Percentiles rank a stretch among this genome's conserved stretches.
Evolutionary conservation across 2,113 vertebrate genomes (phyloP).

Genomic region (Toxotes chatareus): DNA sequence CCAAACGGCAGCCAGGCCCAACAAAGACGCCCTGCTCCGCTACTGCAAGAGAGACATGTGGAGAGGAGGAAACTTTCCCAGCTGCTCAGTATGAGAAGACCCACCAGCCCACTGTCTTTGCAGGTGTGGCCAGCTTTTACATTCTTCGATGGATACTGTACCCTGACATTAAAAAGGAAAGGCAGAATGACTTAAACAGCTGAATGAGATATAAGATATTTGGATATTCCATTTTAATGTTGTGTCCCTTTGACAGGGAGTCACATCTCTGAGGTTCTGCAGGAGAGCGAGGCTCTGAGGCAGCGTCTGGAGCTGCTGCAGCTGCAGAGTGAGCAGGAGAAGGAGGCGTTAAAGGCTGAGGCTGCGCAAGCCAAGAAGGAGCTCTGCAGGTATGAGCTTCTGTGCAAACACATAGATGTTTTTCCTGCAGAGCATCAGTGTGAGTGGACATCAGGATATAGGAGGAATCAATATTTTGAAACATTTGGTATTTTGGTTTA

Average conservation of each 20-base stretch:
- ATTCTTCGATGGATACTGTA: background rate
- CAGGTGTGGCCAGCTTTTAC: constrained; percentile 57
- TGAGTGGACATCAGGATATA: background rate
- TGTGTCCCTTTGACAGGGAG: constrained; percentile 64
- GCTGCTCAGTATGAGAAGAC: constrained; percentile 79
- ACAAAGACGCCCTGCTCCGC: constrained; percentile 8
- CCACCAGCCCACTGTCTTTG: constrained; percentile 85
- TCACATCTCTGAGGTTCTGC: constrained; percentile 86
- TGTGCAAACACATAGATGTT: too few relatives aligned
- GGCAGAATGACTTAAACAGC: background rate
- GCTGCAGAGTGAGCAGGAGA: constrained; percentile 83
- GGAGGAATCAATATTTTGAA: constrained; percentile 49
- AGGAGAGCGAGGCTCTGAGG: constrained; percentile 88
- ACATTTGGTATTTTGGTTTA: too few relatives aligned
- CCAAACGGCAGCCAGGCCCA: background rate
- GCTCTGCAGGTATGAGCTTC: constrained; percentile 75
- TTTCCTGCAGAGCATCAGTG: background rate
- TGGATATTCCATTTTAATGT: background rate
- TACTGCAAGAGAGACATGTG: background rate
- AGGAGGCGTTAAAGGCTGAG: constrained; percentile 73
- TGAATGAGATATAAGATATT: background rate
- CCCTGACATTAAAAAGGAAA: background rate
- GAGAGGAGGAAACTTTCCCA: constrained; percentile 52
- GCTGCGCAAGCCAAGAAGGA: constrained; percentile 81
- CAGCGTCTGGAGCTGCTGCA: constrained; percentile 82